Evolutionary conservation across 1,140 invertebrate genomes (phyloP).

Genomic region (Philopotamus ludificatus): DNA sequence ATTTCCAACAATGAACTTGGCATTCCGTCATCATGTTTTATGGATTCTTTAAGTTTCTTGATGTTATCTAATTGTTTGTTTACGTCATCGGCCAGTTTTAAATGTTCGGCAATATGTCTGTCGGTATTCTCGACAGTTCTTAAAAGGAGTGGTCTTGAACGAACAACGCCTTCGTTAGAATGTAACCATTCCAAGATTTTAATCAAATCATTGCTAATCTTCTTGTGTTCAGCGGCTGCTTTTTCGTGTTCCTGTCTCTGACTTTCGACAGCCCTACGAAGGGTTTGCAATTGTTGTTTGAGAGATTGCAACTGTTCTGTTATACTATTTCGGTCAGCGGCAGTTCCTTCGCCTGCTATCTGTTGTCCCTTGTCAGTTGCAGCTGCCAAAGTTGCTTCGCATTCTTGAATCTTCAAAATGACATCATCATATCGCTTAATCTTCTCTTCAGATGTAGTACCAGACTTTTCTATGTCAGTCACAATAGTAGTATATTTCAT

Average conservation of each 20-base stretch:
- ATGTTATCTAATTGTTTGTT: constrained; percentile 70
- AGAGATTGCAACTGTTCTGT: constrained; percentile 83
- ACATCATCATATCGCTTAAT: constrained; percentile 86
- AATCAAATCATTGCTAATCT: constrained; percentile 76
- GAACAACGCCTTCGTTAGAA: constrained; percentile 77
- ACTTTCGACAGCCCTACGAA: constrained; percentile 79
- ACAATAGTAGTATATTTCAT: constrained; percentile 84
- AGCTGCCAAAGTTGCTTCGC: constrained; percentile 80
- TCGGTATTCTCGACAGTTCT: constrained; percentile 78
- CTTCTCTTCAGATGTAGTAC: constrained; percentile 79
- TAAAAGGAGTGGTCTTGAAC: constrained; percentile 77
- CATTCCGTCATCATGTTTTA: constrained; percentile 72
- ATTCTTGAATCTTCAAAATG: constrained; percentile 81
- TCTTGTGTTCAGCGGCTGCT: constrained; percentile 82
- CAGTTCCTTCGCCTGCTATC: constrained; percentile 83
- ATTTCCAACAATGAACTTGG: constrained; percentile 77
- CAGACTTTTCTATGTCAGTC: constrained; percentile 78
- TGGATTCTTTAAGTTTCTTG: constrained; percentile 64
- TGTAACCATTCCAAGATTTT: constrained; percentile 82
- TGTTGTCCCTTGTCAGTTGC: constrained; percentile 90
- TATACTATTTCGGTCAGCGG: constrained; percentile 81
- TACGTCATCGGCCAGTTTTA: constrained; percentile 67
- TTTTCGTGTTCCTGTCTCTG: constrained; percentile 83
- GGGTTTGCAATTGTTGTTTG: constrained; percentile 77
- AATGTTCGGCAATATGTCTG: constrained; percentile 77